Percentiles rank a stretch among this genome's conserved stretches.
Evolutionary conservation across 2,113 vertebrate genomes (phyloP).

Genomic region (Callorhinus ursinus): DNA sequence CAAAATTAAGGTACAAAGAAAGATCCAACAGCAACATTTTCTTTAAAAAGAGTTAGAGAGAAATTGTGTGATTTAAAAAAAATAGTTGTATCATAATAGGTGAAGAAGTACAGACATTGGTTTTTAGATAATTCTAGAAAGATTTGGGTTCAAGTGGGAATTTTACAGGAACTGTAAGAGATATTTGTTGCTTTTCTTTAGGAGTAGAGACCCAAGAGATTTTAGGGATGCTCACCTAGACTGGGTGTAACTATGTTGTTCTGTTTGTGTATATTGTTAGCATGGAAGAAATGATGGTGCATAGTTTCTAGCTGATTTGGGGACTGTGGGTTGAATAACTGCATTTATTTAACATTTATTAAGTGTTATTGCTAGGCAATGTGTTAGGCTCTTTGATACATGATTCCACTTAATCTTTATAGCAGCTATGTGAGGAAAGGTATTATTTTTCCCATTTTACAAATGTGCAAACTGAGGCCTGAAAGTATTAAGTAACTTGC

Average conservation of each 20-base stretch:
- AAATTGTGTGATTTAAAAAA: not conserved
- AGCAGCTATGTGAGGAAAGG: not conserved
- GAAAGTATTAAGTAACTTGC: not conserved
- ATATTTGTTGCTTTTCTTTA: not conserved
- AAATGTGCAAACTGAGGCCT: not conserved
- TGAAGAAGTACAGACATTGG: not conserved
- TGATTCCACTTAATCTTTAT: slow-evolving; percentile 8
- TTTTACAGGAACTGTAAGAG: not conserved
- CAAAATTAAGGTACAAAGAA: slow-evolving; percentile 26
- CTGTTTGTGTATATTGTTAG: not conserved
- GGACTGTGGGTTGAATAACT: not conserved
- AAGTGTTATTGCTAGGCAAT: not conserved
- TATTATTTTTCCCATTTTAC: not conserved
- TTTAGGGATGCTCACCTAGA: not conserved
- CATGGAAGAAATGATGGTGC: not conserved
- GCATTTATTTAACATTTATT: not conserved
- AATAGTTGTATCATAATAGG: not conserved
- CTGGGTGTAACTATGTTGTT: not conserved
- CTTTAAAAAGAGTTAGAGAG: not conserved
- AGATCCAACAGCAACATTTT: not conserved
- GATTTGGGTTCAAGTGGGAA: not conserved
- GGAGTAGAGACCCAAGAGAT: not conserved
- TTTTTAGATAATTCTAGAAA: not conserved
- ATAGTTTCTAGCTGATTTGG: not conserved
- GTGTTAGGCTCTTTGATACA: not conserved